These are phyloP conservation scores for Lathamus discolor DNA, from an alignment of 2,113 vertebrate species.

Conservation along the genomic window DNA sequence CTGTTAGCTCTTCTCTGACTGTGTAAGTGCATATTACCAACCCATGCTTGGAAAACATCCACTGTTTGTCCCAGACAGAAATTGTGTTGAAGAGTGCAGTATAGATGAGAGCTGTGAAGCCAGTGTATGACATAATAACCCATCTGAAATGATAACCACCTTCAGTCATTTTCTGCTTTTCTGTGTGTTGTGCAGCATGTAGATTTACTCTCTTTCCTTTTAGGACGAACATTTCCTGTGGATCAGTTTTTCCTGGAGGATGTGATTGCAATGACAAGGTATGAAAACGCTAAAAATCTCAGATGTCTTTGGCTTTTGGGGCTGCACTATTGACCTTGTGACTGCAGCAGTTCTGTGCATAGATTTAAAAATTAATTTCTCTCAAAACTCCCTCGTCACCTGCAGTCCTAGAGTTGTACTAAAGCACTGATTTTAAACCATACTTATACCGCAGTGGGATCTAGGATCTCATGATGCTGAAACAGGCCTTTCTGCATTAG, in stretches of 20 bases:
- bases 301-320: neutral
- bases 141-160: neutral
- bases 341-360: neutral
- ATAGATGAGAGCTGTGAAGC: neutral
- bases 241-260: conserved; percentile 97
- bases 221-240: conserved; percentile 92
- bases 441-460: neutral
- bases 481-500: neutral
- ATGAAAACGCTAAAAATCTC: neutral
- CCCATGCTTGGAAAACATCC: neutral
- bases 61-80: neutral
- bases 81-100: neutral
- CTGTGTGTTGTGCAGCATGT: accelerated
- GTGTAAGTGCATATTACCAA: neutral
- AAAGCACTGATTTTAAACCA: neutral
- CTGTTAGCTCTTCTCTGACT: neutral
- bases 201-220: conserved; percentile 24
- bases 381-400: neutral
- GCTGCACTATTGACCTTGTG: neutral
- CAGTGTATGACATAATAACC: neutral
- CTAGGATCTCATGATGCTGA: neutral
- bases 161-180: neutral
- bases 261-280: conserved; percentile 88
- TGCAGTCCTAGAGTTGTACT: neutral
- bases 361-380: neutral